Base-by-base conservation (phyloP, 2,888 invertebrate genomes). In the Nomada ruficornis region DNA sequence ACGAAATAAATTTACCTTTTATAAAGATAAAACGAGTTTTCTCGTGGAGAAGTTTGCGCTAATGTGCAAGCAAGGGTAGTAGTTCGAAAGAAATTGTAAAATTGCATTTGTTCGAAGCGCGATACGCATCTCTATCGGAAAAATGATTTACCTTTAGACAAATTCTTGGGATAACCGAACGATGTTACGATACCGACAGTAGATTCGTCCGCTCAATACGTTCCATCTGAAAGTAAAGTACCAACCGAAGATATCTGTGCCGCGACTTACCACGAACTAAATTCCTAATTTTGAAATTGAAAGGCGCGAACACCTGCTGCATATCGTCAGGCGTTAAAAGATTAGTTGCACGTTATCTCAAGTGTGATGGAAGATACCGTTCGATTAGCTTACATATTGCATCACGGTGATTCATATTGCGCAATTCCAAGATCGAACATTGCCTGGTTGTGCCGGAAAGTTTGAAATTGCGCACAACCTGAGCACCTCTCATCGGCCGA, bases 1-100 rank as follows among this genome's bases (percentile, higher is more conserved):
- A 65, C 15, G 50, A 64, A 82, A 82, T 82, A 82, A 80, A 82
- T 82, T 80, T 82, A 82, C 63, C 76, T 82, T 82, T 80, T 82
- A 80, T 15, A 47, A 47, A 47, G 47, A 47, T 13, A 36, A 36
- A 36, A 36, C 7, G 36, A 36, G 36, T 36, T 36, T 36, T 36
- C 36, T 36, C 36, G 36, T 36, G 36, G 36, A 36, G 36, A 36
- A 7, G 36, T 36, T 36, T 36, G 36, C 36, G 7, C 36, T 36
- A 36, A 7, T 0, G 36, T 7, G 36, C 0, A 36, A 7, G 5
- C 7, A 36, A 7, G 7, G 36, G 7, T 7, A 7, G 9, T 36
- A 5, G 36, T 36, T 7, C 1, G 7, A 7, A 36, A 36, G 7
- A 7, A 36, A 36, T 36, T 36, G 29, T 0, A 7, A 29, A 29